phyloP scores from a whole-genome alignment of 2,888 invertebrate species.

The Pterostichus niger region DNA sequence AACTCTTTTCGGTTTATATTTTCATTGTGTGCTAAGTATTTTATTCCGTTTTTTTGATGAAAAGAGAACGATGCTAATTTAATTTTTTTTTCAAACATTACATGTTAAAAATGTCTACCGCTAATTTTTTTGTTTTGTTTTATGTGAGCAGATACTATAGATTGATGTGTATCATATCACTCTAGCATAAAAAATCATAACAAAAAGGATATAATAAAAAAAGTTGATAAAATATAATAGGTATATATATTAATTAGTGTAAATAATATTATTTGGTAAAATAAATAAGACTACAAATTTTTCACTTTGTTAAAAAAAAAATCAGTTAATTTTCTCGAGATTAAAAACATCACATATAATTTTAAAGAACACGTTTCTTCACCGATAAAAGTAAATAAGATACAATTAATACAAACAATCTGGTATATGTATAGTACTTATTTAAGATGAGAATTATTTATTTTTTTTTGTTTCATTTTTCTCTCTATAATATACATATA shows the following conservation, averaged over 20 bases:
- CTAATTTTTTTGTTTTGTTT: constrained; percentile 70
- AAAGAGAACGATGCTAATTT: constrained; percentile 60
- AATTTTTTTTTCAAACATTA: constrained; percentile 64
- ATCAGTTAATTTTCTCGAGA: constrained; percentile 71
- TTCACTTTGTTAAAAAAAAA: constrained; percentile 62
- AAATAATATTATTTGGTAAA: constrained; percentile 75
- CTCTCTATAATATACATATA: constrained; percentile 77
- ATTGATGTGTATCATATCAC: constrained; percentile 68
- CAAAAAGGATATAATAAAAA: constrained; percentile 68
- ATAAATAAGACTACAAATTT: constrained; percentile 71
- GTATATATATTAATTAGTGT: constrained; percentile 70
- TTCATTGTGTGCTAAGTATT: constrained; percentile 69
- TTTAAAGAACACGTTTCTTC: constrained; percentile 75
- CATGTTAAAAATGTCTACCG: constrained; percentile 71
- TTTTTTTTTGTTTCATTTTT: constrained; percentile 72
- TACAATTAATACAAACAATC: constrained; percentile 77
- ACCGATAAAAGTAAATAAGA: constrained; percentile 74
- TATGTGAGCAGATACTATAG: constrained; percentile 69
- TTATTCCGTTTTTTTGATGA: constrained; percentile 67
- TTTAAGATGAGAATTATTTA: constrained; percentile 71
- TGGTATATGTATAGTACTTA: constrained; percentile 72
- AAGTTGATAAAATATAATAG: constrained; percentile 68
- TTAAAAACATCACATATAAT: constrained; percentile 77
- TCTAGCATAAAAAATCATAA: constrained; percentile 67
- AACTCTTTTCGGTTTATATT: constrained; percentile 72